Conservation (phyloP, 2,888 invertebrate species). For the Orchesella flavescens region DNA sequence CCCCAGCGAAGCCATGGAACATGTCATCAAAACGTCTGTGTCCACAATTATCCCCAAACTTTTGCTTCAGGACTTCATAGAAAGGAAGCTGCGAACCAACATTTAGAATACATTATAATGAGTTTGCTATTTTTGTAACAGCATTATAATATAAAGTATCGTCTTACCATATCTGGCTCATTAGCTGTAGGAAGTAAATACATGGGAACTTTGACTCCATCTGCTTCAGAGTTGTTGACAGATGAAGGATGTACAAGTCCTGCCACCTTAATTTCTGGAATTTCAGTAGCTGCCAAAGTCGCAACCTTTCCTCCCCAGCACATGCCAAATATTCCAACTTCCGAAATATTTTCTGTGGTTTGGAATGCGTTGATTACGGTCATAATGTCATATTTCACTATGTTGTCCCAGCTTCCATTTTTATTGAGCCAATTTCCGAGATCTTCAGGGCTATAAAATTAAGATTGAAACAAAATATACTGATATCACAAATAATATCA, state of each 20-base stretch:
- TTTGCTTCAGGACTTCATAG: constrained; percentile 64
- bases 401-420: constrained; percentile 58
- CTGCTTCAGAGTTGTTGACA: constrained; percentile 57
- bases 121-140: no score
- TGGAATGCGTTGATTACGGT: constrained; percentile 48
- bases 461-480: background rate
- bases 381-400: constrained; percentile 50
- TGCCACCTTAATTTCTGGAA: constrained; percentile 60
- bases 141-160: background rate
- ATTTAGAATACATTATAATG: no score
- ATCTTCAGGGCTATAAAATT: constrained; percentile 57
- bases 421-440: constrained; percentile 39
- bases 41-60: constrained; percentile 66
- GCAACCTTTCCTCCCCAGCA: constrained; percentile 65
- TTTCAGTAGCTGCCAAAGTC: constrained; percentile 44
- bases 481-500: background rate
- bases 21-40: constrained; percentile 67
- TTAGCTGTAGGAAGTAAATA: constrained; percentile 57
- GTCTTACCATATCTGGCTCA: constrained; percentile 67
- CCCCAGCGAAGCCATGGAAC: constrained; percentile 66
- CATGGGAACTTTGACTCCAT: constrained; percentile 59
- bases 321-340: constrained; percentile 63
- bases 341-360: constrained; percentile 46
- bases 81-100: constrained; percentile 67
- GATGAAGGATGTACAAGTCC: constrained; percentile 68